A percentile compares a stretch with the other conserved stretches of the same genome.
phyloP scores from a whole-genome alignment of 2,113 vertebrate species.

The Platysteira castanea region DNA sequence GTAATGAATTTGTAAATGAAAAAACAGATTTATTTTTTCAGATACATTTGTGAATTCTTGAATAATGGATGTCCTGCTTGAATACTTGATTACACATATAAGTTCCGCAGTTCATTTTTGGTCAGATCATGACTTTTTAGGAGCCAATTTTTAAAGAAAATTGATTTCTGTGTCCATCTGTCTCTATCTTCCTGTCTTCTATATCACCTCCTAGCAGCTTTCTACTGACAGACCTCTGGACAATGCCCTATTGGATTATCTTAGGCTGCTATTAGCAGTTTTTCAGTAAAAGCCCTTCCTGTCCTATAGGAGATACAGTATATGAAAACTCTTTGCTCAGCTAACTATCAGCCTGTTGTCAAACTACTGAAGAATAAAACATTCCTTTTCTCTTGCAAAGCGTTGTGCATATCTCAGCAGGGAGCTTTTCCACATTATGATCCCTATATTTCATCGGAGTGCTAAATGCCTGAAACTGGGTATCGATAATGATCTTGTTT shows the following conservation, averaged over 20 bases:
- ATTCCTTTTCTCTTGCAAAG: neutral
- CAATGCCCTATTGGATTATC: neutral
- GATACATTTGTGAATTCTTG: neutral
- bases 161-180: neutral
- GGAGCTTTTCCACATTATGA: neutral
- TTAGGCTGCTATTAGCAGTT: neutral
- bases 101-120: neutral
- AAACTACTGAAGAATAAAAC: neutral
- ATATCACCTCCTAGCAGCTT: fast-evolving
- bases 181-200: neutral
- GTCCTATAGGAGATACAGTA: neutral
- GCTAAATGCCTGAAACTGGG: neutral
- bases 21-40: neutral
- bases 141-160: neutral
- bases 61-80: neutral
- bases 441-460: neutral
- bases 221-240: neutral
- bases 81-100: neutral
- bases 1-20: neutral
- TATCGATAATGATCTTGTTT: neutral
- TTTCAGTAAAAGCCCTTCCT: neutral
- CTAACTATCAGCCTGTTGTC: neutral
- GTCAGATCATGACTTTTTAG: neutral
- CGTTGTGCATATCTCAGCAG: neutral
- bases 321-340: neutral